Conservation (phyloP, 1,140 invertebrate genomes). For the Drosophila watanabei region DNA sequence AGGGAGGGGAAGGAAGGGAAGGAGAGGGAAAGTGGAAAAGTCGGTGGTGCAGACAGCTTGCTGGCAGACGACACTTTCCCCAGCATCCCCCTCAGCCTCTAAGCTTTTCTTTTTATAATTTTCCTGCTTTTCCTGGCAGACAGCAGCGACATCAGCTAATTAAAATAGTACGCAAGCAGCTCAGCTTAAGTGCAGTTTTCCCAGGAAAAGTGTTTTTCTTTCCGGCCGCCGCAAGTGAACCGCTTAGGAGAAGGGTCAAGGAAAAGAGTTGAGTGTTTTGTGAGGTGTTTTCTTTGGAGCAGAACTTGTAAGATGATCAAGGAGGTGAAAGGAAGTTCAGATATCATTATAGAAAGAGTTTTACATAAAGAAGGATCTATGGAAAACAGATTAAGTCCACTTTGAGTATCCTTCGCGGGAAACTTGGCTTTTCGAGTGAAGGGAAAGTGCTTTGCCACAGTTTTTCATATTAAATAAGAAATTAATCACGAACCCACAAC, state of each 20-base stretch:
- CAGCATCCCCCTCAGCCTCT: constrained; percentile 9
- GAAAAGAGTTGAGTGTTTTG: constrained; percentile 15
- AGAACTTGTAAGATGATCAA: not conserved
- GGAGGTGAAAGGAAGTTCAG: not conserved
- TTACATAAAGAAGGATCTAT: not conserved
- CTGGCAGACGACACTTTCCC: constrained; percentile 39
- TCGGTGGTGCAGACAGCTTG: constrained; percentile 22
- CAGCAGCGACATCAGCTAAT: constrained; percentile 62
- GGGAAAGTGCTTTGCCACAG: not conserved
- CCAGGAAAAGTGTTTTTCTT: constrained; percentile 42
- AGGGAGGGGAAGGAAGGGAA: not conserved
- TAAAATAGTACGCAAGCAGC: constrained; percentile 70
- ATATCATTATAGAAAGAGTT: not conserved
- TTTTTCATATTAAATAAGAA: constrained; percentile 9
- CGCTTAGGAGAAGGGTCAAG: constrained; percentile 14
- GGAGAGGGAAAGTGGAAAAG: not conserved
- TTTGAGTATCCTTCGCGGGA: not conserved
- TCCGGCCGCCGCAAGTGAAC: constrained; percentile 26
- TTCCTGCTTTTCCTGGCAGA: constrained; percentile 18
- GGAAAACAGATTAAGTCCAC: not conserved
- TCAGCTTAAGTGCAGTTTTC: constrained; percentile 53
- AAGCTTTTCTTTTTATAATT: not conserved
- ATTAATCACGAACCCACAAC: constrained; percentile 22
- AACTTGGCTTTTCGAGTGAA: too few species aligned
- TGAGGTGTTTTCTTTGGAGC: not conserved